Evolutionary conservation across 2,797 vertebrate species (phyloP), one percentile per base, ranked within the genome.

Genomic region (Glossophaga mutica): DNA sequence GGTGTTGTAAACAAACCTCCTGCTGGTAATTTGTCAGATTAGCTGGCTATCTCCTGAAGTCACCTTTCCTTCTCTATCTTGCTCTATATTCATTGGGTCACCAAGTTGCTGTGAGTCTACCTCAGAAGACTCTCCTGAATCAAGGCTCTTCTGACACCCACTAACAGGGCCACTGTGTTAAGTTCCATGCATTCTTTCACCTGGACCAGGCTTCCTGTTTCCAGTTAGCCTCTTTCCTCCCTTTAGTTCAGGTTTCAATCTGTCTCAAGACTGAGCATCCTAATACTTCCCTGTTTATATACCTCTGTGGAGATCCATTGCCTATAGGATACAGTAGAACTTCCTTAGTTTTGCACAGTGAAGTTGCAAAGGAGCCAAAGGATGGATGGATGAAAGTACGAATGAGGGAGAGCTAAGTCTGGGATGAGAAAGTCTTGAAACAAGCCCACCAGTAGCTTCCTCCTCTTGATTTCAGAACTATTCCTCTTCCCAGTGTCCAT

Each of bases 1-100:
- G 86, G 32, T 71, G 19, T 77, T 59, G 16, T 74, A 65, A 89
- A 86, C 37, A 89, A 93, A 89, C 22, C 29, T 48, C n/a, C n/a
- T 78, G 39, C 37, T 89, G 21, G 70, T 86, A 59, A 86, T 90
- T 71, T 90, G 37, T 68, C 79, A 95, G 85, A 89, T 83, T 94
- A 87, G 34, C 86, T 92, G 10, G 24, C 39, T 87, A 24, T 86
- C 55, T 91, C 65, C 5, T 14, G 70, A 82, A 68, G 9, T 67
- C 14, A n/a, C 92, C 9, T 29, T 44, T 94, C 34, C 57, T 74
- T 65, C 74, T 89, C 68, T 39, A 24, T 82, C 24, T 39, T 79
- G 46, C 29, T 81, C 4, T 71, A 16, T 11, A 90, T 57, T 95
- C 34, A 89, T 22, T 65, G 82, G 78, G 44, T 81, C 29, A 81